A percentile compares a stretch with the other conserved stretches of the same genome.
Evolutionary conservation across 2,888 invertebrate species (phyloP).

Genomic region (Drosophila atroscutellata): DNA sequence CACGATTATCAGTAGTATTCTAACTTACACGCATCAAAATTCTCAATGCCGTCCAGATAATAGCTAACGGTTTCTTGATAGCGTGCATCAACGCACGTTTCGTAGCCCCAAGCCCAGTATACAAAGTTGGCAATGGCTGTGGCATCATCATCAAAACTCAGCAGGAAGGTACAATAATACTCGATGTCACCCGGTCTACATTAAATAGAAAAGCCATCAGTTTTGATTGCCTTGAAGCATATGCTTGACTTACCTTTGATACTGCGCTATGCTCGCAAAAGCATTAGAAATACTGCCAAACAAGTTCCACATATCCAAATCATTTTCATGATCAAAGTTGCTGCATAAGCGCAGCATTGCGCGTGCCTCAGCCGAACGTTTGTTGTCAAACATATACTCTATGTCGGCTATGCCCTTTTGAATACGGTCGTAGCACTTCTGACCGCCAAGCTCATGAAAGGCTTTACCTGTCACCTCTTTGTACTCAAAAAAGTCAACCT

Average conservation of each 20-base stretch:
- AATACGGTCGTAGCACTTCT: conserved; percentile 82
- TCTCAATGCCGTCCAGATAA: conserved; percentile 51
- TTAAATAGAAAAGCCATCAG: not conserved
- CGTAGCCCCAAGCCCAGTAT: conserved; percentile 41
- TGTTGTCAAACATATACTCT: conserved; percentile 74
- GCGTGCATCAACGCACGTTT: conserved; percentile 66
- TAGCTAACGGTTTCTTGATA: conserved; percentile 67
- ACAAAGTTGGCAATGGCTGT: conserved; percentile 74
- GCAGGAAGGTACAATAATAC: conserved; percentile 60
- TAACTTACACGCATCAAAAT: conserved; percentile 64
- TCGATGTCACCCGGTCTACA: conserved; percentile 66
- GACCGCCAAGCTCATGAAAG: conserved; percentile 76
- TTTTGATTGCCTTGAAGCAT: not conserved
- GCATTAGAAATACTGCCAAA: conserved; percentile 80
- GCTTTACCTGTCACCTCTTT: conserved; percentile 82
- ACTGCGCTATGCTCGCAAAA: conserved; percentile 80
- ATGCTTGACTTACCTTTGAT: conserved; percentile 69
- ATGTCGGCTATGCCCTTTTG: conserved; percentile 80
- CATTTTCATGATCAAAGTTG: conserved; percentile 75
- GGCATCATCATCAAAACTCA: conserved; percentile 71
- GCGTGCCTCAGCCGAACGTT: conserved; percentile 75
- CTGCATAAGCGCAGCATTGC: conserved; percentile 81
- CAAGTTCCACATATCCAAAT: conserved; percentile 81
- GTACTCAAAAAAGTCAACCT: conserved; percentile 87
- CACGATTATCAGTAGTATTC: not conserved